Conservation (phyloP, 1,140 invertebrate genomes). For the Mycetomoellerius zeteki region DNA sequence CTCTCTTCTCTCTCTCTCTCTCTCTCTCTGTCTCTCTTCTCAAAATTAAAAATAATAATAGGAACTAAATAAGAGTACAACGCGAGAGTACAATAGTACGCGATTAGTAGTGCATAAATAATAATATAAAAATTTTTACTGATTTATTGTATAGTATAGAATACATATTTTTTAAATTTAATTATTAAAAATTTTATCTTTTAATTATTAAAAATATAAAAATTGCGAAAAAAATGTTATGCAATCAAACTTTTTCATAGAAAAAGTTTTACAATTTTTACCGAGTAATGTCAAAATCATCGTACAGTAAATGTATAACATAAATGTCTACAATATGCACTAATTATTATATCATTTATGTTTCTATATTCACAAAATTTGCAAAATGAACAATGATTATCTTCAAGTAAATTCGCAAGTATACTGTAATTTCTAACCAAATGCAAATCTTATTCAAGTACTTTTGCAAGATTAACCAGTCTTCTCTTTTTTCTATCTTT, state of each 20-base stretch:
- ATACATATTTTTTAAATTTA: not conserved
- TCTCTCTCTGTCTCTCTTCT: too few relatives aligned
- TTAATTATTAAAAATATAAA: conserved; percentile 7
- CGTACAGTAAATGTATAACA: not conserved
- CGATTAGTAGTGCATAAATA: too few relatives aligned
- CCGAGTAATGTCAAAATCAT: not conserved
- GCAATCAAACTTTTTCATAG: not conserved
- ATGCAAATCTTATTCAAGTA: not conserved
- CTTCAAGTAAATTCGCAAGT: not conserved
- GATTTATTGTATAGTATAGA: too few relatives aligned
- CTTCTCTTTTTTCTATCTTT: not conserved
- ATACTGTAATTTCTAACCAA: not conserved
- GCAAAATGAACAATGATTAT: not conserved
- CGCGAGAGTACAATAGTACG: too few relatives aligned
- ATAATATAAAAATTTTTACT: too few relatives aligned
- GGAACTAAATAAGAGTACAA: too few relatives aligned
- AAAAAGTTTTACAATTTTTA: not conserved
- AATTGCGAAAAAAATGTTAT: not conserved
- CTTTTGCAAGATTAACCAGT: not conserved
- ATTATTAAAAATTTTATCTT: conserved; percentile 18
- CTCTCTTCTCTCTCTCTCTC: too few relatives aligned
- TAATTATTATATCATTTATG: not conserved
- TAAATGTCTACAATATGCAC: not conserved
- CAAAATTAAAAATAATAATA: too few relatives aligned
- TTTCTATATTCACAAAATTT: not conserved